Conservation (phyloP, 2,888 invertebrate species). For the Acanthosepion pharaonis region DNA sequence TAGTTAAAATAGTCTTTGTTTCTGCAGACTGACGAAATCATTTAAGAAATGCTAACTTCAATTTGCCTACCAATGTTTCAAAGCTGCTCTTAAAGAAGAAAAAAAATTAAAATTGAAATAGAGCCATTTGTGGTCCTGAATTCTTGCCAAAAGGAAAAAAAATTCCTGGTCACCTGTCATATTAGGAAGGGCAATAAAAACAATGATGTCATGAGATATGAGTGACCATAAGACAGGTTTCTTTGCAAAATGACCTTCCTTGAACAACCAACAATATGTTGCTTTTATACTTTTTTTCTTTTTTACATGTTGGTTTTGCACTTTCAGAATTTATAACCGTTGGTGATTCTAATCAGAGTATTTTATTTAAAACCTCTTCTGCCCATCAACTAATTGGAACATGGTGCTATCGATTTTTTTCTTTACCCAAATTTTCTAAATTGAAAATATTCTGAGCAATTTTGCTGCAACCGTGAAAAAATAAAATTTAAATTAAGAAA, state of each 20-base stretch:
- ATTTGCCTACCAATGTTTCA: slow-evolving; percentile 9
- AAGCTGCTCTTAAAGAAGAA: neutral
- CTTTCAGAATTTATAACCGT: slow-evolving; percentile 33
- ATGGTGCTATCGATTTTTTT: neutral
- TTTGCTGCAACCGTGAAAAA: neutral
- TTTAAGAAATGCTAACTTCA: neutral
- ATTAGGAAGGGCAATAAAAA: slow-evolving; percentile 33
- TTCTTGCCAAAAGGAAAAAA: neutral
- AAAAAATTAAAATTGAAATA: neutral
- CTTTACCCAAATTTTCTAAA: slow-evolving; percentile 16
- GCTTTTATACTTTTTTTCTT: neutral
- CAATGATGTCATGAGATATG: slow-evolving; percentile 33
- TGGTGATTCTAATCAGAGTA: slow-evolving; percentile 22
- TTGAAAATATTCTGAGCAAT: slow-evolving; percentile 23
- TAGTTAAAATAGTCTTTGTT: neutral
- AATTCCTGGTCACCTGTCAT: neutral
- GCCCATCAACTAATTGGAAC: slow-evolving; percentile 15
- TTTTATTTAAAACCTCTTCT: slow-evolving; percentile 24
- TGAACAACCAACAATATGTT: neutral
- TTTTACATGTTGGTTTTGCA: neutral
- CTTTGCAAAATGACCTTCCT: neutral
- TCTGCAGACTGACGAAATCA: neutral
- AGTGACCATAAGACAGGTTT: slow-evolving; percentile 11
- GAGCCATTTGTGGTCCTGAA: neutral
- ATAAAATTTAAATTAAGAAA: neutral